Conservation (phyloP, 2,888 invertebrate species). For the Bombylius discolor region DNA sequence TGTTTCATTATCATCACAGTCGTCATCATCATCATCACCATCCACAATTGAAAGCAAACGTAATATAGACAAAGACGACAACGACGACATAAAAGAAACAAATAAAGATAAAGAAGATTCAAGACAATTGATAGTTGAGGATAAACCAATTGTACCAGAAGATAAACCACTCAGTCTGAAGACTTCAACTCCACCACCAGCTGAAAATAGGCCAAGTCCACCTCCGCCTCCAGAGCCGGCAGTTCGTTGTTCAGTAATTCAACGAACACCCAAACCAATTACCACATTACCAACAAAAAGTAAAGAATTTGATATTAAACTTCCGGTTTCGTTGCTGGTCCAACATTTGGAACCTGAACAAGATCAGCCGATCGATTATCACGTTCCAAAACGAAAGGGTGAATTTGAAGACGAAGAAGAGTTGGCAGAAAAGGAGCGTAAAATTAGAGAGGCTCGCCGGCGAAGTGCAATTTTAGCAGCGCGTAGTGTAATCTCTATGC, state of each 20-base stretch:
- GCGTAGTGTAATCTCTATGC: conserved; percentile 40
- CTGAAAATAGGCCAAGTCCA: conserved; percentile 39
- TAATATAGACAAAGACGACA: conserved; percentile 12
- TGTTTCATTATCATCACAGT: not conserved
- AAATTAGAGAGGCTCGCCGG: conserved; percentile 53
- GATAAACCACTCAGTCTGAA: conserved; percentile 47
- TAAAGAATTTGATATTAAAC: conserved; percentile 39
- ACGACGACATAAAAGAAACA: conserved; percentile 40
- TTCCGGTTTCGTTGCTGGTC: conserved; percentile 40
- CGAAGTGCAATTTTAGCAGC: conserved; percentile 51
- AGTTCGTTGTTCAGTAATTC: conserved; percentile 67
- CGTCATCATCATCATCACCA: not conserved
- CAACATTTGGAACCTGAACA: conserved; percentile 50
- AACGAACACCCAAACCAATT: conserved; percentile 51
- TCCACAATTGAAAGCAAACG: not conserved
- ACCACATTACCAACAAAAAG: conserved; percentile 17
- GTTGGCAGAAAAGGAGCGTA: conserved; percentile 42
- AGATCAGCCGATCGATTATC: conserved; percentile 82
- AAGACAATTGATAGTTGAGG: conserved; percentile 44
- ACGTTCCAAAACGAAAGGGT: conserved; percentile 66
- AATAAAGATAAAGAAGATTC: conserved; percentile 40
- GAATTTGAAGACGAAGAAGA: conserved; percentile 24
- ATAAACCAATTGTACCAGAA: conserved; percentile 50
- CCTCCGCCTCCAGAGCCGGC: conserved; percentile 53
- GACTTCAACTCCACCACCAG: conserved; percentile 40